Conservation (phyloP, 1,140 invertebrate genomes). For the Bombus confusus region DNA sequence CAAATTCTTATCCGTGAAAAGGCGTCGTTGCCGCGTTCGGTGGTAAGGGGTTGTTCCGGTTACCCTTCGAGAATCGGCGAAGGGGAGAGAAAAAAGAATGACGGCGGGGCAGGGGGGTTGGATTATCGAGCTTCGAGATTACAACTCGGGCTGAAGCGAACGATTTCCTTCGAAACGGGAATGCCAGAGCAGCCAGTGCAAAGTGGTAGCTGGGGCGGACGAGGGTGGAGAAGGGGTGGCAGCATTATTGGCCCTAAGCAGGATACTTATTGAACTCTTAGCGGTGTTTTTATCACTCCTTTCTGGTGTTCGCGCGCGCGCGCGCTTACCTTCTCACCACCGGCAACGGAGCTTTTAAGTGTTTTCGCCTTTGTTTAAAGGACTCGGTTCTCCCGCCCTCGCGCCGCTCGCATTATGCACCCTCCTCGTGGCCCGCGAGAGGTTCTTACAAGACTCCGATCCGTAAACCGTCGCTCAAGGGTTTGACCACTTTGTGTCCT, state of each 20-base stretch:
- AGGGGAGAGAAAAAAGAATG: conserved; percentile 44
- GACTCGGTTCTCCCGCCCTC: neutral
- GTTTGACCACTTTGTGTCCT: conserved; percentile 65
- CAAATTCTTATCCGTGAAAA: conserved; percentile 78
- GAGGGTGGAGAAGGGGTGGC: conserved; percentile 57
- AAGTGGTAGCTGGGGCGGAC: conserved; percentile 45
- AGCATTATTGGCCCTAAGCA: conserved; percentile 78
- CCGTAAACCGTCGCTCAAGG: conserved; percentile 66
- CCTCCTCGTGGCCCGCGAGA: conserved; percentile 30
- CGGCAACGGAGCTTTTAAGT: conserved; percentile 37
- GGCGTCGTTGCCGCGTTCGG: conserved; percentile 40
- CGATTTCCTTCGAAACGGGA: conserved; percentile 75
- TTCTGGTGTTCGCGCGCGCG: conserved; percentile 49
- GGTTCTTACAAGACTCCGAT: conserved; percentile 63
- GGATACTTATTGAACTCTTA: conserved; percentile 81
- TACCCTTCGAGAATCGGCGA: conserved; percentile 60
- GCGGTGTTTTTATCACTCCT: conserved; percentile 74
- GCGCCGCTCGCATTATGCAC: conserved; percentile 60
- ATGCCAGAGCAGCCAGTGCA: conserved; percentile 36
- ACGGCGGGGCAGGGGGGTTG: conserved; percentile 61
- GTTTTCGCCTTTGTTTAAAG: conserved; percentile 53
- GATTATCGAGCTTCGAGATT: conserved; percentile 79
- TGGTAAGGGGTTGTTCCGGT: conserved; percentile 10
- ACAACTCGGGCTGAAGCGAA: conserved; percentile 74
- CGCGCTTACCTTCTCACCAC: conserved; percentile 12